These are phyloP conservation scores for Pseudomyrmex concolor DNA, from an alignment of 1,140 invertebrate species.

Conservation along the genomic window DNA sequence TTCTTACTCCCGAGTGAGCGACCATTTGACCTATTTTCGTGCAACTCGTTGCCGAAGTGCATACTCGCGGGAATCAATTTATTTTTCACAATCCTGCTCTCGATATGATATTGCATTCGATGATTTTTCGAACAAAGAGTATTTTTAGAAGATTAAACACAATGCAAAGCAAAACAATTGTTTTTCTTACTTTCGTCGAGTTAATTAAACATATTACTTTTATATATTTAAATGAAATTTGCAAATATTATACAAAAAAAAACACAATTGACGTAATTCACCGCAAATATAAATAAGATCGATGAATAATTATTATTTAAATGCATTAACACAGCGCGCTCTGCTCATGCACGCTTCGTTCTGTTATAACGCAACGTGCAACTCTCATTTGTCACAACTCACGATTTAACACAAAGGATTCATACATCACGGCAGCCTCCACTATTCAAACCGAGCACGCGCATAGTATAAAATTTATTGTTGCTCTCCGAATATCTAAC, in stretches of 20 bases:
- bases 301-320: background rate
- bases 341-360: background rate
- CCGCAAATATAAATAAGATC: background rate
- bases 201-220: too few species aligned
- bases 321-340: background rate
- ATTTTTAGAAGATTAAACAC: background rate
- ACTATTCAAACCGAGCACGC: conserved; percentile 11
- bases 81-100: background rate
- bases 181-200: too few species aligned
- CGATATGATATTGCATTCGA: too few species aligned
- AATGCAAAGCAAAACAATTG: background rate
- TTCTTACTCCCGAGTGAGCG: conserved; percentile 12
- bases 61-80: background rate
- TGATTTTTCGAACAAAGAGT: too few species aligned
- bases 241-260: too few species aligned
- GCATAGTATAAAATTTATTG: conserved; percentile 34
- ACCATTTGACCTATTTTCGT: conserved; percentile 4
- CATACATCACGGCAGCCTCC: conserved; percentile 26
- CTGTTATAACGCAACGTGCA: background rate
- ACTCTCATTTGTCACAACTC: conserved; percentile 35
- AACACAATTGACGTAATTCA: too few species aligned
- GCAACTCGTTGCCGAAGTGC: background rate
- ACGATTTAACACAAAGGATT: conserved; percentile 39
- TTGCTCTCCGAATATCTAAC: conserved; percentile 15
- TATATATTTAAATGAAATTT: too few species aligned